These are phyloP conservation scores for Chrysochloris asiatica DNA, from an alignment of 2,113 vertebrate species.

Conservation along the genomic window DNA sequence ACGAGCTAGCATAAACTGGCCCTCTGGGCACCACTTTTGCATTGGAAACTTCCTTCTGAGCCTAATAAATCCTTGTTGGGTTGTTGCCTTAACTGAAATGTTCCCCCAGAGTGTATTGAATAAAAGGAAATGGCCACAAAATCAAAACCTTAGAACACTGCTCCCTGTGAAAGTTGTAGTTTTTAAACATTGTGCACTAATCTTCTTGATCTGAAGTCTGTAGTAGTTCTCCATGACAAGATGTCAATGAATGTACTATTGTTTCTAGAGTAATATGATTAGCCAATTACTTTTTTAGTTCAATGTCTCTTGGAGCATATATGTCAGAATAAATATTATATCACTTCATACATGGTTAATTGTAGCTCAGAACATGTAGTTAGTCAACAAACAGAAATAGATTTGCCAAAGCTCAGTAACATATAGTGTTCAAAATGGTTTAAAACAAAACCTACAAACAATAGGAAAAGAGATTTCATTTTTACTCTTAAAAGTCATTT, in stretches of 20 bases:
- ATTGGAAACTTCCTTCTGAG: constrained; percentile 28
- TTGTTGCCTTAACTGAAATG: constrained; percentile 13
- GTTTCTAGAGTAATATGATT: neutral
- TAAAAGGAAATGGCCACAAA: neutral
- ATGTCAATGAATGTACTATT: neutral
- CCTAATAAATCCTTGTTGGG: neutral
- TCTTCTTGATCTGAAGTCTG: neutral
- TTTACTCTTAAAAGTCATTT: neutral
- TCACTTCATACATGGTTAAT: constrained; percentile 32
- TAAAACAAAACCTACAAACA: neutral
- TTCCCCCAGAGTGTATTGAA: neutral
- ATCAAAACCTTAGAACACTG: neutral
- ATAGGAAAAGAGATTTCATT: constrained; percentile 6
- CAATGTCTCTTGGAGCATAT: constrained; percentile 31
- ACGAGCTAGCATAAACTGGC: neutral
- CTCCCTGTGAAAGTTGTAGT: neutral
- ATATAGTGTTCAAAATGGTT: neutral
- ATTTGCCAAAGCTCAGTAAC: constrained; percentile 41
- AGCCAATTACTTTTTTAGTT: neutral
- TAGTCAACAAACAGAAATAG: constrained; percentile 7
- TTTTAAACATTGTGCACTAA: neutral
- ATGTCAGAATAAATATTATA: constrained; percentile 66
- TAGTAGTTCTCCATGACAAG: neutral
- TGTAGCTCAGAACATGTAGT: constrained; percentile 32
- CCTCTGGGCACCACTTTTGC: constrained; percentile 35